Percentiles rank a stretch among this genome's conserved stretches.
phyloP scores from a whole-genome alignment of 2,113 vertebrate species.

The Dunckerocampus dactyliophorus region DNA sequence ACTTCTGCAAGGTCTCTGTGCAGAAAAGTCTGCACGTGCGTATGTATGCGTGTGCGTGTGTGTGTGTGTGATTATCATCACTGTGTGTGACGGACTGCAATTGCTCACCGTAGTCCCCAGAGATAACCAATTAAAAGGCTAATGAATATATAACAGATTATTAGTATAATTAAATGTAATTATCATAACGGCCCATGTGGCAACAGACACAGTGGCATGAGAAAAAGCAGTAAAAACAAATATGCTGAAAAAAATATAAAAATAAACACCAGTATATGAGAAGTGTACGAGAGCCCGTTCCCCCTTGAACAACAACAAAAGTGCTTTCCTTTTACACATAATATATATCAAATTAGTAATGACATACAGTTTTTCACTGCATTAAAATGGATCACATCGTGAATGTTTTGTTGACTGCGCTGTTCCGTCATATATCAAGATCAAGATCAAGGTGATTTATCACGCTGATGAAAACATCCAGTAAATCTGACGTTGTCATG shows the following conservation, averaged over 20 bases:
- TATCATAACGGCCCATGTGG: conserved; percentile 58
- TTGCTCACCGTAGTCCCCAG: conserved; percentile 57
- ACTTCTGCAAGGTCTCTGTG: conserved; percentile 46
- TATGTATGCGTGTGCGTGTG: conserved; percentile 21
- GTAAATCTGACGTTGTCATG: conserved; percentile 12
- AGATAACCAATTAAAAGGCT: conserved; percentile 73
- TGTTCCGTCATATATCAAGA: conserved; percentile 6
- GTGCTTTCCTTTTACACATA: too few species aligned
- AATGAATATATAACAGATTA: conserved; percentile 76
- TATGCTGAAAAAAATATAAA: too few species aligned
- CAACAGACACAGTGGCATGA: neutral
- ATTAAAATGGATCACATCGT: neutral
- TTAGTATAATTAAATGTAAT: conserved; percentile 71
- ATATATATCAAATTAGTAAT: too few species aligned
- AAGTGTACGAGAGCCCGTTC: too few species aligned
- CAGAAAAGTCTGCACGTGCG: conserved; percentile 10
- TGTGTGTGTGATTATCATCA: conserved; percentile 51
- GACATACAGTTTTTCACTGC: neutral
- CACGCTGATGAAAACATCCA: conserved; percentile 3
- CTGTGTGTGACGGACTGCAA: conserved; percentile 62
- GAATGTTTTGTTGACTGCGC: neutral
- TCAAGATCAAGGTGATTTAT: conserved; percentile 4
- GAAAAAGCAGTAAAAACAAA: neutral
- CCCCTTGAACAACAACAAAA: too few species aligned
- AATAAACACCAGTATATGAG: too few species aligned